A percentile compares a stretch with the other conserved stretches of the same genome.
These are phyloP conservation scores for Aphaenogaster rudis DNA, from an alignment of 1,140 invertebrate species.

Conservation along the genomic window DNA sequence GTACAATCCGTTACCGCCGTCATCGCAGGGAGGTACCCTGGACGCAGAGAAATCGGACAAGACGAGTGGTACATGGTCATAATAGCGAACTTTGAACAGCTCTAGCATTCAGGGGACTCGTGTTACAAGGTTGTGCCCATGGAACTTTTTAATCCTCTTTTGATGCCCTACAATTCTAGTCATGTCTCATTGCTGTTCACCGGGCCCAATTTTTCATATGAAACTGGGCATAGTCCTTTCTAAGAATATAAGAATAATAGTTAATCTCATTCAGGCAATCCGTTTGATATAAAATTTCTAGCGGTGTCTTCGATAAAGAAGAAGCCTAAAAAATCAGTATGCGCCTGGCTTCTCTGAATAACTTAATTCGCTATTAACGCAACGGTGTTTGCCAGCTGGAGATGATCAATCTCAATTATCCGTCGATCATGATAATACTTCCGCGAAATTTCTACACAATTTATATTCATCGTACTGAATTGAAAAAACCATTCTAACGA, in stretches of 20 bases:
- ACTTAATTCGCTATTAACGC: background rate
- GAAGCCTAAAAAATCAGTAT: slow-evolving; percentile 15
- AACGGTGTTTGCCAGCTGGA: background rate
- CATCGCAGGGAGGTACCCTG: too few relatives aligned
- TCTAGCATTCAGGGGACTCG: too few relatives aligned
- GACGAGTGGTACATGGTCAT: too few relatives aligned
- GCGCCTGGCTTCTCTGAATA: background rate
- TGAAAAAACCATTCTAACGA: background rate
- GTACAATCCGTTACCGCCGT: too few relatives aligned
- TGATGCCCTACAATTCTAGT: too few relatives aligned
- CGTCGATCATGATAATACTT: slow-evolving; percentile 21
- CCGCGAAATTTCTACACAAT: slow-evolving; percentile 20
- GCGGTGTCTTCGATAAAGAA: background rate
- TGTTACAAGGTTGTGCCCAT: too few relatives aligned
- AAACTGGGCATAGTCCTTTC: background rate
- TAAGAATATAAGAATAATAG: background rate
- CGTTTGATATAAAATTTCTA: background rate
- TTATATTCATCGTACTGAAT: slow-evolving; percentile 13
- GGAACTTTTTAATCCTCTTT: too few relatives aligned
- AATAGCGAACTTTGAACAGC: too few relatives aligned
- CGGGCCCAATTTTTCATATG: too few relatives aligned
- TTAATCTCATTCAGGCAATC: background rate
- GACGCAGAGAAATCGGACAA: too few relatives aligned
- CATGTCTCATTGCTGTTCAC: too few relatives aligned
- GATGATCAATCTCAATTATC: slow-evolving; percentile 19